Evolutionary conservation across 2,797 vertebrate genomes (phyloP), one percentile per base, ranked within the genome.

Genomic region (Furcifer pardalis): DNA sequence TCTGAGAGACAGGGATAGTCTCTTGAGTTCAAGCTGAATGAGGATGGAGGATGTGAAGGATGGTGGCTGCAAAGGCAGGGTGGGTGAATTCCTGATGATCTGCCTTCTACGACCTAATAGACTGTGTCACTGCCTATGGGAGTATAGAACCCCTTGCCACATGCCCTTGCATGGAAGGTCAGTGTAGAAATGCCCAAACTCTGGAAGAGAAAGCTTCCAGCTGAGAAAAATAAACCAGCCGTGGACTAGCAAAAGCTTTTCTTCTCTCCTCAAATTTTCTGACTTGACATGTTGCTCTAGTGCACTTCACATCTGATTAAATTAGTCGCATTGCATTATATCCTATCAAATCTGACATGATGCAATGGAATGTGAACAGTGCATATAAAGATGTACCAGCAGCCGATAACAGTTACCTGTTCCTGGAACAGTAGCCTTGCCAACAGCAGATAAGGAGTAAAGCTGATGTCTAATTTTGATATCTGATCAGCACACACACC

Each of bases 231-330:
- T 87, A 95, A 94, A 85, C 91, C 83, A 90, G 1, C 82, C 79
- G 69, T 85, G 83, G 86, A 91, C 32, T 81, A 83, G 79, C 71
- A 7, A 93, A 92, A 92, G 89, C 86, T 89, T 46, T 88, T 92
- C 86, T 89, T 79, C 4, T 82, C 87, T 71, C 79, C 71, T 52
- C 69, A 81, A 13, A 88, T 87, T 90, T 91, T 91, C 86, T 71
- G 84, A 81, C 89, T 90, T 90, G 85, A 90, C 90, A 84, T 49
- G 42, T 86, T 94, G 87, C 91, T 89, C 72, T 89, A 89, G 89
- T 82, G 87, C 88, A 88, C 85, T 92, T 94, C 93, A 91, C 91
- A 89, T 94, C 90, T 95, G 93, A 96, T 95, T 95, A 94, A 95
- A 93, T 95, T 93, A 93, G 92, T 96, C 94, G 92, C 92, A 92